Base-by-base conservation (phyloP, 2,888 invertebrate species). In the Lacanobia oleracea region DNA sequence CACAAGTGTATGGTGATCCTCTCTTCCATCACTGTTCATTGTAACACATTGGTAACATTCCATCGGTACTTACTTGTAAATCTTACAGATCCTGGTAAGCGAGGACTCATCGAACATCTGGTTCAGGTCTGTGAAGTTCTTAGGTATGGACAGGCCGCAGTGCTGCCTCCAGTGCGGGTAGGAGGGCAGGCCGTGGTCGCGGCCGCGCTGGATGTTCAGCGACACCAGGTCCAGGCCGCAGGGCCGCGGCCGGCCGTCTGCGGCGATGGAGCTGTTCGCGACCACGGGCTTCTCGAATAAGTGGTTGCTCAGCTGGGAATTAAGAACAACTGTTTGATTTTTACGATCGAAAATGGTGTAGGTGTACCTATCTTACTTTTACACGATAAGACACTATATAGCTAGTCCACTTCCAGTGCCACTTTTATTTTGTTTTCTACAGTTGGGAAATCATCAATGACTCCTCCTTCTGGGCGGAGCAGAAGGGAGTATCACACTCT, bases 201-300 rank as follows among this genome's bases (percentile, higher is more conserved):
- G 94, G 0, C 98, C 98, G 50, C 98, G 97, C 92, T 99, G 98
- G 86, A 99, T 98, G 93, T 99, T 98, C 77, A 98, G 95, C 0
- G 98, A 98, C 0, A 98, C 98, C 87, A 99, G 94, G 95, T 99
- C 99, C 71, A 98, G 94, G 0, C 98, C 98, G 84, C 97, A 98
- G 0, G 97, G 94, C 0, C 88, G 86, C 0, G 83, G 74, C 59
- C 79, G 9, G 73, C 9, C 9, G 2, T 1, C 23, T 3, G 18
- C 2, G 84, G 74, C 33, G 2, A 88, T 82, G 7, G 79, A 65
- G 84, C 45, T 75, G 66, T 94, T 95, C 2, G 85, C 81, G 0
- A 88, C 77, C 0, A 90, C 86, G 0, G 93, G 88, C 48, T 96
- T 96, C 90, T 97, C 97, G 92, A 98, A 98, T 56, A 98, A 94